Evolutionary conservation across 1,140 invertebrate genomes (phyloP), one percentile per base, ranked within the genome.

Genomic region (Dinothrombium tinctorium): DNA sequence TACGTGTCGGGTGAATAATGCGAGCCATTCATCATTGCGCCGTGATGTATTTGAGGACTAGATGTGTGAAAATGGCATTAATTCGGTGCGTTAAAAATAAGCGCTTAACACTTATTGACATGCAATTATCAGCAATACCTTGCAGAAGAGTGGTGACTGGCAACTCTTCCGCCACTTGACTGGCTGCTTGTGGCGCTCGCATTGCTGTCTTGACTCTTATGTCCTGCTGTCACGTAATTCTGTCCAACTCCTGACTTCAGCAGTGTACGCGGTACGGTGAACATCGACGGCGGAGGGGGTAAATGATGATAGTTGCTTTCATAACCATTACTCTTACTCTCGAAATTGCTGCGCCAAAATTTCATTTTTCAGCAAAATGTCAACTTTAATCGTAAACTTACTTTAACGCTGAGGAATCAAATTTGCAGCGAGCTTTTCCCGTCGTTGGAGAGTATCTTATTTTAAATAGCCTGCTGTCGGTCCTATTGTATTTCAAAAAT

Each of bases 381-480:
- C 14, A 31, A 31, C 6, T 22, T 9, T 4, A 33, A 33, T n/a
- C 9, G 4, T 7, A 32, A 42, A 36, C 39, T 35, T 35, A 50
- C 49, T 41, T 43, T 15, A 37, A 24, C 12, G 36, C 31, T 8
- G 29, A 28, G 9, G 24, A 33, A 6, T 28, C 39, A 15, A 50
- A 31, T 20, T 44, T 41, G 20, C 41, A 33, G 9, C 40, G 44
- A 19, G 40, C 37, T 40, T 42, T 38, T 29, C 45, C 45, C 14
- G 47, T 31, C 8, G 41, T 15, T 9, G 49, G 49, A 32, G 47
- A 48, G 42, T 50, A 50, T n/a, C 49, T 15, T 22, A 50, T 49
- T 35, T 50, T 50, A 35, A 50, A 50, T 19, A 48, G 35, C 19
- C 49, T 35, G 36, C 42, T 50, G 19, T 50, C 49, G 36, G 44